Evolutionary conservation across 2,797 vertebrate genomes (phyloP), one percentile per base, ranked within the genome.

Genomic region (Dromococcyx pavoninus): DNA sequence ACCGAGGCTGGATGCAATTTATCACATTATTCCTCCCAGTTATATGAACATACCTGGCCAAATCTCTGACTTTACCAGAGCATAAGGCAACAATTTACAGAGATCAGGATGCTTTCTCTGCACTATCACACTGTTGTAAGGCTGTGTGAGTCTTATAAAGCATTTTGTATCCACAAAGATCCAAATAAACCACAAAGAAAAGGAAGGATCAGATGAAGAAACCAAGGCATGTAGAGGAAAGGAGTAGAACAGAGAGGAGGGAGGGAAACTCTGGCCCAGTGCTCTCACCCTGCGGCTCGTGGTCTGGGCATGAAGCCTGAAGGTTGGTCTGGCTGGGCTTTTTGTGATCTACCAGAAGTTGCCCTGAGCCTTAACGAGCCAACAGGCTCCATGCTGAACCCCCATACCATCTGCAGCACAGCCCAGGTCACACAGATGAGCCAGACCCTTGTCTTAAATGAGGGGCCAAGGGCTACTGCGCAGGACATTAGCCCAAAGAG

Each of bases 1-100:
- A 44, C 67, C 91, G 89, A 88, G 71, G 67, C 51, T 66, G 56
- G 17, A 57, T 78, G 70, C 37, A 61, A 70, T 86, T 51, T 73
- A 79, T 79, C 64, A 46, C 19, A 5, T 64, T 35, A 46, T 73
- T 91, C 35, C 77, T 86, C 88, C 60, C 43, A 90, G 73, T 43
- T 48, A 15, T 18, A 5, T 4, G 16, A 80, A 80, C 56, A 46
- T 5, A 51, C 33, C 21, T 12, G 24, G 33, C 41, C 64, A 73
- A 75, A 61, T 35, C 32, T 57, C 67, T 58, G 64, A 25, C 48
- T 72, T 83, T 11, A 33, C 21, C 6, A 4, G 22, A 76, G 48
- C 66, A 82, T 35, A 76, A 57, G 3, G 15, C 43, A 86, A 30
- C 30, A 88, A 25, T 11, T 33, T 37, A 2, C 0, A 2, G 17